Conservation (phyloP, 2,797 vertebrate species). For the Pantherophis alleghaniensis region DNA sequence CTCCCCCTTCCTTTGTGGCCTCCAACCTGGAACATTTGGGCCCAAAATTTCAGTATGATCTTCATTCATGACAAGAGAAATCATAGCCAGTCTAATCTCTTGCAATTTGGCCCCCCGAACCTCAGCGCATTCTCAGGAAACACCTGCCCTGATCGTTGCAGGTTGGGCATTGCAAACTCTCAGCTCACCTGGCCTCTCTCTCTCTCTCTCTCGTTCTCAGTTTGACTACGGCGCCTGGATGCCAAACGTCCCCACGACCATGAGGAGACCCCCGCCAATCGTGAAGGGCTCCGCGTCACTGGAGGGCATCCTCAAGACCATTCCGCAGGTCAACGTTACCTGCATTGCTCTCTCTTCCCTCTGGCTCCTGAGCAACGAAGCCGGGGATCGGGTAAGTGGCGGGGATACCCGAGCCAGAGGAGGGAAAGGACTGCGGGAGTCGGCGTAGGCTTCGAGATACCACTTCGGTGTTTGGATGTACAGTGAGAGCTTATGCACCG, state of each 20-base stretch:
- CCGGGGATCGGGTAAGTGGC: conserved; percentile 66
- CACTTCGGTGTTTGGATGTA: neutral
- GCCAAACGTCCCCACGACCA: conserved; percentile 69
- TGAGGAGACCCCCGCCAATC: conserved; percentile 72
- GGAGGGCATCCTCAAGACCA: conserved; percentile 68
- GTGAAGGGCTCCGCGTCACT: conserved; percentile 71
- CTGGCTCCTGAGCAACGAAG: conserved; percentile 67
- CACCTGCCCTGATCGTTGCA: neutral
- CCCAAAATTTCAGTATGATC: too few species aligned
- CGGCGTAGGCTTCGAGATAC: neutral
- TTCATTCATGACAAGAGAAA: too few species aligned
- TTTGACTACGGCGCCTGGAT: conserved; percentile 74
- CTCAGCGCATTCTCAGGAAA: neutral
- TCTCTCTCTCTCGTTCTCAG: conserved; percentile 48
- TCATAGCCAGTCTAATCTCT: too few species aligned
- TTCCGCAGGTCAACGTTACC: conserved; percentile 71
- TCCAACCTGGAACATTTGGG: too few species aligned
- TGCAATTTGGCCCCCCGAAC: neutral
- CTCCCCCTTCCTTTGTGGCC: too few species aligned
- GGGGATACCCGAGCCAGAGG: neutral
- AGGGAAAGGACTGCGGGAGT: too few species aligned
- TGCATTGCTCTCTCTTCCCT: conserved; percentile 41
- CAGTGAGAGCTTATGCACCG: neutral
- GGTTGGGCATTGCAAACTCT: fast-evolving
- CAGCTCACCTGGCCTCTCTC: neutral